phyloP scores from a whole-genome alignment of 2,888 invertebrate species.

The Pinctada fucata region DNA sequence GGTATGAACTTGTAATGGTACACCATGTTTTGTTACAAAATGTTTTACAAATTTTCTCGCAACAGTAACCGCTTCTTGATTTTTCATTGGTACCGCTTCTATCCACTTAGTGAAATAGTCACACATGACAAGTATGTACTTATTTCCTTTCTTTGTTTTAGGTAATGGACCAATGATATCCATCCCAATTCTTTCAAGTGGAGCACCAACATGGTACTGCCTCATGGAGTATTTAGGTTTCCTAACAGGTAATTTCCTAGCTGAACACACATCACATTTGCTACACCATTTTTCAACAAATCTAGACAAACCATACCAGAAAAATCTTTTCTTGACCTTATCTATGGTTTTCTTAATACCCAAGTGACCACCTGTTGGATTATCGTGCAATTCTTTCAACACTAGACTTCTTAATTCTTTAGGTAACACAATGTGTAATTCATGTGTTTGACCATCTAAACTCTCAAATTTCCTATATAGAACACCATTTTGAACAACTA shows the following conservation, averaged over 20 bases:
- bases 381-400: neutral
- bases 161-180: too few species aligned
- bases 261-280: neutral
- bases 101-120: too few species aligned
- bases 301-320: neutral
- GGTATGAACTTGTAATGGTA: too few species aligned
- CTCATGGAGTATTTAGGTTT: neutral
- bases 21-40: too few species aligned
- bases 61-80: slow-evolving; percentile 42
- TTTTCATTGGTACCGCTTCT: slow-evolving; percentile 36
- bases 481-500: too few species aligned
- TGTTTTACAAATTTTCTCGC: too few species aligned
- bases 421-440: slow-evolving; percentile 16
- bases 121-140: too few species aligned
- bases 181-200: slow-evolving; percentile 27
- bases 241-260: slow-evolving; percentile 1
- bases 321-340: too few species aligned
- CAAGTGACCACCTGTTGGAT: slow-evolving; percentile 8
- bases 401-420: neutral
- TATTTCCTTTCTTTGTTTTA: too few species aligned
- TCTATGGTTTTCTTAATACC: slow-evolving; percentile 10
- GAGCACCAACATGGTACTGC: slow-evolving; percentile 16
- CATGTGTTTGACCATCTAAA: too few species aligned
- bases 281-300: neutral
- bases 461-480: too few species aligned